Evolutionary conservation across 2,888 invertebrate species (phyloP).

Genomic region (Melieria omissa): DNA sequence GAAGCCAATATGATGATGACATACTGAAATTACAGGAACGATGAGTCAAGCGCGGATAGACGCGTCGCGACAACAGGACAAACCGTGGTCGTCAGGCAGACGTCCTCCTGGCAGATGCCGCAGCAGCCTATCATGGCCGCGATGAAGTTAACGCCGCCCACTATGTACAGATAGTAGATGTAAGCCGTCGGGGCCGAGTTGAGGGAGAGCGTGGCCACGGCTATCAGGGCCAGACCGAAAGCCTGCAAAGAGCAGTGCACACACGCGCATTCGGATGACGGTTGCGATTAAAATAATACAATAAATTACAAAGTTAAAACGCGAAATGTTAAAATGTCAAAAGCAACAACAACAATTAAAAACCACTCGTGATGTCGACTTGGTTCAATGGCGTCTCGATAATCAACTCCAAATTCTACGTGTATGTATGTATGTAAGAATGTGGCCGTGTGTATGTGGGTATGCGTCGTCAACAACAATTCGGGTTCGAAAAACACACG

Average conservation of each 20-base stretch:
- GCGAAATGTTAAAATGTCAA: too few species aligned
- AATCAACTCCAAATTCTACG: too few species aligned
- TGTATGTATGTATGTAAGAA: slow-evolving; percentile 10
- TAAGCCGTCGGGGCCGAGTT: slow-evolving; percentile 49
- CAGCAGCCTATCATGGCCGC: slow-evolving; percentile 57
- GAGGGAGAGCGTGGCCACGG: slow-evolving; percentile 48
- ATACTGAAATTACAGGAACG: slow-evolving; percentile 69
- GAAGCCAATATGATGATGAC: slow-evolving; percentile 76
- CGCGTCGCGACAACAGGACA: slow-evolving; percentile 56
- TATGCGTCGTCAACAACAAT: neutral
- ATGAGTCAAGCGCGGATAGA: slow-evolving; percentile 30
- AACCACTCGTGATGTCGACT: too few species aligned
- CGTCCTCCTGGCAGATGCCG: slow-evolving; percentile 55
- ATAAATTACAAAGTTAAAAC: neutral
- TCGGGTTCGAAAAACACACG: neutral
- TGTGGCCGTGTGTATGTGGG: neutral
- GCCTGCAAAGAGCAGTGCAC: slow-evolving; percentile 45
- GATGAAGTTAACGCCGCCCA: slow-evolving; percentile 53
- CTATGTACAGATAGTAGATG: slow-evolving; percentile 49
- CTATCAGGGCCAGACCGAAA: slow-evolving; percentile 51
- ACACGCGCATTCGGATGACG: neutral
- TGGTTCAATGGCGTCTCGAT: too few species aligned
- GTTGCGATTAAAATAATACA: neutral
- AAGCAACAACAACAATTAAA: too few species aligned
- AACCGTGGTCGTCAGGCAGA: slow-evolving; percentile 56